phyloP scores from a whole-genome alignment of 2,113 vertebrate species.

The Arvicanthis niloticus region DNA sequence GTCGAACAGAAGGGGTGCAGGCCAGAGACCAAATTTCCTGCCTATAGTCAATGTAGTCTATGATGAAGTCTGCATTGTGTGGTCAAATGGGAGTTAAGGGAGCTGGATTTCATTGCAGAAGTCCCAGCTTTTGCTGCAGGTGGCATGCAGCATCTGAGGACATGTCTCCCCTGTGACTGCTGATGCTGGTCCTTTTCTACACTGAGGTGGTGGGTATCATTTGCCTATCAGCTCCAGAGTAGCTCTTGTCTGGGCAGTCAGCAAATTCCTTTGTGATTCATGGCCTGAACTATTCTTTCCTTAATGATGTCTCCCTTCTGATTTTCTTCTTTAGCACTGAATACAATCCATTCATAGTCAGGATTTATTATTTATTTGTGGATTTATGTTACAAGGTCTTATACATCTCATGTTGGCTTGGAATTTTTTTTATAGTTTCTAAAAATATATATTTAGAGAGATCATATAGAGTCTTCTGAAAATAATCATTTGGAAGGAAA shows the following conservation, averaged over 20 bases:
- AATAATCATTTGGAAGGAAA: not conserved
- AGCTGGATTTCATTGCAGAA: not conserved
- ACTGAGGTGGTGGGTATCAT: not conserved
- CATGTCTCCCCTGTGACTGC: not conserved
- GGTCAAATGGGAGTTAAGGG: not conserved
- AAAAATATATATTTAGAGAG: slow-evolving; percentile 45
- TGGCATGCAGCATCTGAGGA: not conserved
- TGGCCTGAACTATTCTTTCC: not conserved
- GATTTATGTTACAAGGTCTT: too few species aligned
- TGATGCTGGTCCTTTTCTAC: too few species aligned
- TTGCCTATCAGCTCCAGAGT: not conserved
- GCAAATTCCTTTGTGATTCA: not conserved
- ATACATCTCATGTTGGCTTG: too few species aligned
- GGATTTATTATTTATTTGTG: too few species aligned
- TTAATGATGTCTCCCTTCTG: too few species aligned
- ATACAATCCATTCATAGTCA: too few species aligned
- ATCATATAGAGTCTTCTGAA: not conserved
- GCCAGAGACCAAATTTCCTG: too few species aligned
- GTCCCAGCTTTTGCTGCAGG: too few species aligned
- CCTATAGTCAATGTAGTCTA: not conserved
- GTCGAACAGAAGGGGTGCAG: too few species aligned
- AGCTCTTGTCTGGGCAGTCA: not conserved
- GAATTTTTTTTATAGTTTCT: not conserved
- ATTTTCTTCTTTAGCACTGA: not conserved
- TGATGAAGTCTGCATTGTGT: not conserved